These are phyloP conservation scores for Lutjanus argentimaculatus DNA, from an alignment of 2,797 vertebrate species.

Conservation along the genomic window DNA sequence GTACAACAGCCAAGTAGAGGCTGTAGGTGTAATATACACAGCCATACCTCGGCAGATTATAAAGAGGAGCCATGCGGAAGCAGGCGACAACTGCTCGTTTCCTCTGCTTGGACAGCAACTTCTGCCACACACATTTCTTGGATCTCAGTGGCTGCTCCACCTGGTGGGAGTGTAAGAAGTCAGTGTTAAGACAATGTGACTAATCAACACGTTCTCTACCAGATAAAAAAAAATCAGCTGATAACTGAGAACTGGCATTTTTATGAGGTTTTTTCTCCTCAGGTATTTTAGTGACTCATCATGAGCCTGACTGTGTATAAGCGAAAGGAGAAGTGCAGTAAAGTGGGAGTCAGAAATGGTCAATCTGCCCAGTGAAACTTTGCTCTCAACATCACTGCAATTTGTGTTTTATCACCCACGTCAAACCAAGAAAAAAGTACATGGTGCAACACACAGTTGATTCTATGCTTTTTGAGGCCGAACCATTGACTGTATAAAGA, in stretches of 20 bases:
- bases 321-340: not conserved
- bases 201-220: conserved; percentile 1
- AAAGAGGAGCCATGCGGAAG: conserved; percentile 98
- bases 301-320: conserved; percentile 14
- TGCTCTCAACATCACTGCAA: conserved; percentile 7
- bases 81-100: conserved; percentile 99
- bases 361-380: conserved; percentile 10
- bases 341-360: not conserved
- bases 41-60: conserved; percentile 95
- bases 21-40: not conserved
- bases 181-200: not conserved
- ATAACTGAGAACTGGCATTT: not conserved
- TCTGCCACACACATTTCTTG: conserved; percentile 99
- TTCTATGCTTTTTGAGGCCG: not conserved
- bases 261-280: not conserved
- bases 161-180: conserved; percentile 73
- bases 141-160: conserved; percentile 98
- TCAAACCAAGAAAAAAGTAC: not conserved
- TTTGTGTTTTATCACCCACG: conserved; percentile 16
- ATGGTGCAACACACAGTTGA: not conserved
- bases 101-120: conserved; percentile 97
- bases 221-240: not conserved
- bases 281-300: conserved; percentile 36
- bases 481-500: not conserved
- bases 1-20: not conserved